Conservation (phyloP, 2,797 vertebrate species). For the Pteronotus mesoamericanus region DNA sequence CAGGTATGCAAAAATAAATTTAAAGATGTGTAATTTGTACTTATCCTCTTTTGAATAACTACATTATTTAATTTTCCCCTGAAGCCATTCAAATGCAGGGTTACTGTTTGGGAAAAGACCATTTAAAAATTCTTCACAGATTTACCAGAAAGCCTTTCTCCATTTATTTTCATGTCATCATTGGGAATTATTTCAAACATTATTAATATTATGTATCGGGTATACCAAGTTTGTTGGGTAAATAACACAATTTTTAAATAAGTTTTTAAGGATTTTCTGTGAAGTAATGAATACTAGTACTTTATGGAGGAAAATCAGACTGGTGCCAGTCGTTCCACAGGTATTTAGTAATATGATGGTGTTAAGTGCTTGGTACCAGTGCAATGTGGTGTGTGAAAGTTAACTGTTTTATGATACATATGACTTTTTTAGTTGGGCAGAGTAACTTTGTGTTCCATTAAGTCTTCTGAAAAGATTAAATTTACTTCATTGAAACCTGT, state of each 20-base stretch:
- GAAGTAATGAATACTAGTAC: neutral
- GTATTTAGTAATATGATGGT: neutral
- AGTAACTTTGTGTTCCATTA: neutral
- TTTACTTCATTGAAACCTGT: neutral
- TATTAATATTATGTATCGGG: neutral
- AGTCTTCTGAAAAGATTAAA: slow-evolving; percentile 11
- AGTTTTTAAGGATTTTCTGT: slow-evolving; percentile 31
- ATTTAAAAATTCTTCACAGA: slow-evolving; percentile 23
- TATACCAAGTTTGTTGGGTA: neutral
- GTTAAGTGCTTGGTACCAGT: neutral
- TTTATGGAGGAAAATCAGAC: neutral
- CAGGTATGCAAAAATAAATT: slow-evolving; percentile 87
- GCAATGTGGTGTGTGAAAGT: neutral
- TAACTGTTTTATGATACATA: neutral
- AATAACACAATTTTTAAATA: neutral
- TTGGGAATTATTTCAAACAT: slow-evolving; percentile 16
- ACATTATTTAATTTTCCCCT: slow-evolving; percentile 27
- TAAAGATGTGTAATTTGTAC: neutral
- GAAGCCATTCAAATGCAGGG: neutral
- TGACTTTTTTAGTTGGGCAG: neutral
- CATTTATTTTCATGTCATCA: slow-evolving; percentile 15
- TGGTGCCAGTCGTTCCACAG: neutral
- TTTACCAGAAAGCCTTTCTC: neutral
- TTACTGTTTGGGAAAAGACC: neutral
- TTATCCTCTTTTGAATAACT: neutral